Conservation (phyloP, 2,797 vertebrate species). For the Myotis vivesi region DNA sequence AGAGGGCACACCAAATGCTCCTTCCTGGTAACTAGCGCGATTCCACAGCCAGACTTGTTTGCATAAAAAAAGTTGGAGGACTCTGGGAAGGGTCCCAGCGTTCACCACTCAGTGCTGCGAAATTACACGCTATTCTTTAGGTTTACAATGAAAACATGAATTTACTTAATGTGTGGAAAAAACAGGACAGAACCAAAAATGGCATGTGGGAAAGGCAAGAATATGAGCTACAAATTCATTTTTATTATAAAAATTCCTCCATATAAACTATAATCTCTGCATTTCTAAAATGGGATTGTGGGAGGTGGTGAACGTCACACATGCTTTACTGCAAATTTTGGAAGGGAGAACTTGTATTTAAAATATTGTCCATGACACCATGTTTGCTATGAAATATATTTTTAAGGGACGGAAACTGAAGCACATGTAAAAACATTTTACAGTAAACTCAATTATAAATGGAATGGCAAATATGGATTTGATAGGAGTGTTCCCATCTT, state of each 20-base stretch:
- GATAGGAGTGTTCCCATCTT: conserved; percentile 63
- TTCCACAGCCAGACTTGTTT: conserved; percentile 79
- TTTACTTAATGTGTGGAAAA: conserved; percentile 50
- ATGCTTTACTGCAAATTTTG: conserved; percentile 60
- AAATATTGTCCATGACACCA: conserved; percentile 64
- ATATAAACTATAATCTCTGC: conserved; percentile 16
- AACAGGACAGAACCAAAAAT: background rate
- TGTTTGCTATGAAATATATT: conserved; percentile 68
- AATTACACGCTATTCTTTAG: conserved; percentile 60
- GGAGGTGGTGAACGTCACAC: background rate
- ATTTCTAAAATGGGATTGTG: conserved; percentile 33
- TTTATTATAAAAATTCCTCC: conserved; percentile 28
- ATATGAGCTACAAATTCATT: background rate
- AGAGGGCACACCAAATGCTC: conserved; percentile 80
- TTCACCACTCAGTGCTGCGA: conserved; percentile 52
- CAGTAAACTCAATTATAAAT: conserved; percentile 2
- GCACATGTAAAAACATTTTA: background rate
- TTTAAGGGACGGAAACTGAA: conserved; percentile 63
- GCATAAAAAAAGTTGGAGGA: conserved; percentile 70
- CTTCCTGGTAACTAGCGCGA: conserved; percentile 75
- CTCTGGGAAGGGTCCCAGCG: conserved; percentile 60
- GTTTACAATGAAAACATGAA: conserved; percentile 65
- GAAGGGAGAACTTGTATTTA: conserved; percentile 41
- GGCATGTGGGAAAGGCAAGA: background rate
- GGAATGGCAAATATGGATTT: conserved; percentile 35